Base-by-base conservation (phyloP, 2,888 invertebrate species). In the Thera britannica region DNA sequence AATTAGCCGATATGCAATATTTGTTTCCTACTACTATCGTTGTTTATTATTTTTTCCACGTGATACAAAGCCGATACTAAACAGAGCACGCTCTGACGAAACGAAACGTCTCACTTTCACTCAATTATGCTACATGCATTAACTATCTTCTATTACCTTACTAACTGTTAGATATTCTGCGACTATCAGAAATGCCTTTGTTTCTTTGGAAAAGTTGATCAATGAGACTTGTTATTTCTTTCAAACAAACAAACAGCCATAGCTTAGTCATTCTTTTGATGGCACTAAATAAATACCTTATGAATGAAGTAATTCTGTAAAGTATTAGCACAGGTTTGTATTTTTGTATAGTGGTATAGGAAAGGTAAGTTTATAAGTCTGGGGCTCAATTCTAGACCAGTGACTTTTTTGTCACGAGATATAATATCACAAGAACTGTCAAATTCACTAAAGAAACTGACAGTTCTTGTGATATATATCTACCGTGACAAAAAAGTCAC, bases 21-120 rank as follows among this genome's bases (percentile, higher is more conserved):
- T 23, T 23, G 23, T 23, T 23, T 23, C 23, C 23, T 23, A 23
- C 23, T 23, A 23, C 23, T 23, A 23, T 52, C 34, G 34, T 46
- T 46, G 5, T 6, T 46, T 58, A 34, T 46, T 46, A 48, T 46
- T 46, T 9, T n/a, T 12, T 12, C 54, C 9, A 59, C 58, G 58
- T 58, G 61, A 61, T 44, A 46, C 58, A 64, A 60, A 36, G 34
- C 44, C 57, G 44, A 56, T 59, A 64, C 68, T 11, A 41, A 63
- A 61, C 68, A 70, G 67, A 65, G 68, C 44, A 65, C 68, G 62
- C 60, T 67, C 51, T 68, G 59, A 71, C 73, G 77, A 74, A 71
- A 62, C 73, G 77, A 74, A 71, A 58, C 66, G 51, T 52, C 52
- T 67, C 58, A 77, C 79, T 79, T 79, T 79, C 79, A 75, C 79